Base-by-base conservation (phyloP, 2,797 vertebrate species). In the Arrhamphus sclerolepis region DNA sequence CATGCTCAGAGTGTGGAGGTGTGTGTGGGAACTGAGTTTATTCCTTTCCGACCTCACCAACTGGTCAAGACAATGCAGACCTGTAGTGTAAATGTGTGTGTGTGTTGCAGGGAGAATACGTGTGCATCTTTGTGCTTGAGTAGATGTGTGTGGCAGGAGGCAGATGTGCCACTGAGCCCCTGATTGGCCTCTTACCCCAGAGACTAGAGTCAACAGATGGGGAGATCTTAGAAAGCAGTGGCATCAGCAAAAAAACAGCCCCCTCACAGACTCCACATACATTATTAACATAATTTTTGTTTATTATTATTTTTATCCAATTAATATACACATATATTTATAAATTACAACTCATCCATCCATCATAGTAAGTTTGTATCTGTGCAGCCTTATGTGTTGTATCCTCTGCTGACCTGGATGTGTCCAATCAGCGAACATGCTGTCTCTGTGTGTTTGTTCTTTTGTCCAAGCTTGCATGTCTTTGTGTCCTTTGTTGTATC, bases 181-280 rank as follows among this genome's bases (percentile, higher is more conserved):
- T 70, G 59, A 72, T 83, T 91, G 87, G 82, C 87, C 85, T 73
- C 52, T 68, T 75, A 87, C 90, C 81, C 88, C 28, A 62, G 90
- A 84, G 92, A 89, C 79, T 42, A 66, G 24, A 63, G 79, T 80
- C 90, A 92, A 92, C 92, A 93, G 91, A 92, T 91, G 90, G 89
- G 86, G 54, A 77, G 62, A 81, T 83, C 53, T 79, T 64, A 81
- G 73, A 60, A 90, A 93, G 86, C 68, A 78, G 78, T 78, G 62
- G 79, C 84, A 81, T 93, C 91, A 93, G 90, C 91, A 89, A 70
- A 88, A 85, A 68, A 78, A 70, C 73, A 79, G 77, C 31, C 57
- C 65, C 54, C 70, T 66, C 59, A 68, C 74, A 44, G 17, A 67
- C 69, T 77, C 56, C 43, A 43, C 77, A 89, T 89, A 52, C 75